Evolutionary conservation across 2,888 invertebrate genomes (phyloP), one percentile per base, ranked within the genome.

Genomic region (Norana najaformis): DNA sequence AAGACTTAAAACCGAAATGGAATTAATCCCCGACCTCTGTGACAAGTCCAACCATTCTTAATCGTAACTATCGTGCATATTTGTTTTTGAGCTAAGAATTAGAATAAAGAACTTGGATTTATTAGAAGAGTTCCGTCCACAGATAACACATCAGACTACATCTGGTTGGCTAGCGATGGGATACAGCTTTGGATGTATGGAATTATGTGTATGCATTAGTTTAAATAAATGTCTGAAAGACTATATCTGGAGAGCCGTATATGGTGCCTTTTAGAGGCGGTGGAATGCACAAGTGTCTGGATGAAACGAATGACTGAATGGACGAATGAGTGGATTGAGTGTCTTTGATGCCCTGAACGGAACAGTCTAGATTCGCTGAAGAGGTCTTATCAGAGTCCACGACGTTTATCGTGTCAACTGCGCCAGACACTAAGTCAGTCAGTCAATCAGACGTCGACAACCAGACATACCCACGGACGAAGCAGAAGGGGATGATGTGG

Each of bases 341-440:
- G 69, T 11, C 69, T 69, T 69, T 69, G 69, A 69, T 69, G 69
- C 69, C 47, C 69, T 69, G 69, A 69, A 8, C n/a, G 69, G 16
- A 53, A 4, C 23, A 69, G 69, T 69, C 69, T 69, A 69, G 69
- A 69, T 69, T 69, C 69, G 69, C 69, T 69, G 69, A 69, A 69
- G 69, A 69, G 69, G 69, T 69, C n/a, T 69, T 69, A 69, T 69
- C 69, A n/a, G 69, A 69, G n/a, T 69, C 69, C 30, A n/a, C 69
- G 69, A 69, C 69, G 69, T 69, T 69, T 69, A 69, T 69, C 69
- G 69, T 69, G 69, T 69, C 69, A 69, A 69, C 69, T 69, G 11
- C n/a, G n/a, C 69, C 69, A 69, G 69, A 69, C 69, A 69, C 69
- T 69, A 30, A n/a, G 69, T 69, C 69, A 69, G n/a, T 69, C 69